Base-by-base conservation (phyloP, 1,140 invertebrate species). In the Ladona fulva region DNA sequence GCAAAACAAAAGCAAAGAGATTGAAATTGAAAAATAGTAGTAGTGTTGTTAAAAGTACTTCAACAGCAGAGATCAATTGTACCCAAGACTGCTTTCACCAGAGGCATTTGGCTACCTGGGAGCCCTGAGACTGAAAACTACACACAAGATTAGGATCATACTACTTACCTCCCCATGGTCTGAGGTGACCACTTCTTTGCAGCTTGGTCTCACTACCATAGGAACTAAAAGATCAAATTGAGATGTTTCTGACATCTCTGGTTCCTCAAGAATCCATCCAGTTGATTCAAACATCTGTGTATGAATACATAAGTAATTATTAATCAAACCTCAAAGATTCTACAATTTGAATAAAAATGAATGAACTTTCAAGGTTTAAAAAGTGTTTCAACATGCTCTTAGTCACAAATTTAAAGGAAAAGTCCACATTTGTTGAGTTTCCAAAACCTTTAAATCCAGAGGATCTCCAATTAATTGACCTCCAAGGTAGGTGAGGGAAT, bases 381-480 rank as follows among this genome's bases (percentile, higher is more conserved):
- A 19, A 22, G 44, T 19, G 14, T 5, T 66, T 16, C 14, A 6
- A 3, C 52, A 12, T 6, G 52, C 12, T 12, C 5, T 66, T 22
- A 12, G 52, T 5, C 3, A 66, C 3, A 66, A 6, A 66, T 19
- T 6, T 1, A 66, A 6, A 1, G 14, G n/a, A 6, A 66, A 22
- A 24, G 0, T 73, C 8, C 29, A 37, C 3, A 66, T 22, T 5
- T 24, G 42, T 74, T 77, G 24, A 52, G 44, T 5, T 12, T 6
- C 25, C 12, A 42, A 76, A 84, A 92, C 91, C 87, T 98, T 98
- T 0, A 97, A 85, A 84, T 99, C 97, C 74, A 99, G 85, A 6
- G 97, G 97, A 87, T 99, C 97, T 0, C 97, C 97, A 80, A 90
- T 90, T 37, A 98, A 84, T 81, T 90, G 85, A 0, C 91, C 91